A percentile compares a stretch with the other conserved stretches of the same genome.
phyloP scores from a whole-genome alignment of 92 coral and sea anemone genomes.

The Parazoanthus atlanticus region DNA sequence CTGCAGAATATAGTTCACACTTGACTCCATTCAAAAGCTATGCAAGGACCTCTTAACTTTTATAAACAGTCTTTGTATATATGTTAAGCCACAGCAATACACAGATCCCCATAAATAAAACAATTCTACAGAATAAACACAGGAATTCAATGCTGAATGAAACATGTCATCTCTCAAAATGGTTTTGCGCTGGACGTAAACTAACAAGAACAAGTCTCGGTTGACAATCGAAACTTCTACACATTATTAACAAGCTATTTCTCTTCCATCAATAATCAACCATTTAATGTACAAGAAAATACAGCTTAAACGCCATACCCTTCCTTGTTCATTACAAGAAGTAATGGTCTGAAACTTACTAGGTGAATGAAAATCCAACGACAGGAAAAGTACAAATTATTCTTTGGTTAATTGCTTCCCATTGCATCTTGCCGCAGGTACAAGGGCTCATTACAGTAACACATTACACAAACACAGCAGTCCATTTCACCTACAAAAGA shows the following conservation, averaged over 20 bases:
- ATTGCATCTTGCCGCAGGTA: neutral
- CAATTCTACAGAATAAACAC: neutral
- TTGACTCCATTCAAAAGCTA: neutral
- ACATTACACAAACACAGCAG: constrained; percentile 10
- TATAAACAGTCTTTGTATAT: neutral
- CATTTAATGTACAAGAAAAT: too few species aligned
- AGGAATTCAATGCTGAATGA: neutral
- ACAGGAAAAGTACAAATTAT: too few species aligned
- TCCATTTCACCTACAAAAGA: constrained; percentile 6
- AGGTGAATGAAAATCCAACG: too few species aligned
- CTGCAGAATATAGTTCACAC: neutral
- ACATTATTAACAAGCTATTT: neutral
- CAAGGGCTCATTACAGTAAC: neutral
- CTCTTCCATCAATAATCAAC: neutral
- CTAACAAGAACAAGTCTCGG: neutral
- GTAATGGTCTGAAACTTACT: too few species aligned
- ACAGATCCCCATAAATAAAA: neutral
- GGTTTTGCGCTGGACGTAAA: neutral
- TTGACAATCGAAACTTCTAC: neutral
- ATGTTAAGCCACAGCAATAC: neutral
- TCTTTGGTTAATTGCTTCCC: neutral
- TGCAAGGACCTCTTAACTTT: neutral
- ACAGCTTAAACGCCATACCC: too few species aligned
- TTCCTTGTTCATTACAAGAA: too few species aligned
- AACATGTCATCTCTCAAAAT: neutral